phyloP scores from a whole-genome alignment of 2,888 invertebrate genomes.

The Auanema sp. region DNA sequence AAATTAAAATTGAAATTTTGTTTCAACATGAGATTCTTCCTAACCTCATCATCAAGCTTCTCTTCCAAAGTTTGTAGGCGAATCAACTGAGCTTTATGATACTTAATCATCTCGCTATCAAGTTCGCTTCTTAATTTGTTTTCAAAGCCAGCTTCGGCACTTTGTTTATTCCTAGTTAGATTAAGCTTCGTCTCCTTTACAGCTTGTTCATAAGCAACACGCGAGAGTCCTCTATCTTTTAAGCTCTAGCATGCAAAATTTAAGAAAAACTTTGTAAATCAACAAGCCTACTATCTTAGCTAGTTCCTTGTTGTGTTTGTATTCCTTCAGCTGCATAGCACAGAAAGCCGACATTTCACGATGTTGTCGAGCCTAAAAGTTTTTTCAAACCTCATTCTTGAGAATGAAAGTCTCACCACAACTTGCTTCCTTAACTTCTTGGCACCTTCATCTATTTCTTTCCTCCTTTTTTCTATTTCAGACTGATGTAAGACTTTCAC shows the following conservation, averaged over 20 bases:
- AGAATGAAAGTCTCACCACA: constrained; percentile 64
- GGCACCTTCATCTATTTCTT: constrained; percentile 84
- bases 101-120: constrained; percentile 32
- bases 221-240: constrained; percentile 22
- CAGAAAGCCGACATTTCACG: constrained; percentile 88
- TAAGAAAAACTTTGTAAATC: background rate
- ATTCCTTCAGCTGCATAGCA: constrained; percentile 90
- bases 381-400: background rate
- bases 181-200: constrained; percentile 33
- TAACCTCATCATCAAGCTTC: constrained; percentile 39
- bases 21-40: constrained; percentile 4
- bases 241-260: constrained; percentile 7
- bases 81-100: constrained; percentile 33
- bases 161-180: constrained; percentile 31
- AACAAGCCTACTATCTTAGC: constrained; percentile 74
- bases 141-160: constrained; percentile 27
- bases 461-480: constrained; percentile 71
- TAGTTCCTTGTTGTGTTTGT: constrained; percentile 86
- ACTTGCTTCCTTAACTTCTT: constrained; percentile 92
- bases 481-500: constrained; percentile 74
- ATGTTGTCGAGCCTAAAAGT: constrained; percentile 72
- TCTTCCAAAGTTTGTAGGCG: constrained; percentile 38
- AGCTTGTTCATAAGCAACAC: constrained; percentile 26
- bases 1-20: constrained; percentile 26
- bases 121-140: constrained; percentile 29